Conservation (phyloP, 2,797 vertebrate genomes). For the Cirrhinus mrigala region DNA sequence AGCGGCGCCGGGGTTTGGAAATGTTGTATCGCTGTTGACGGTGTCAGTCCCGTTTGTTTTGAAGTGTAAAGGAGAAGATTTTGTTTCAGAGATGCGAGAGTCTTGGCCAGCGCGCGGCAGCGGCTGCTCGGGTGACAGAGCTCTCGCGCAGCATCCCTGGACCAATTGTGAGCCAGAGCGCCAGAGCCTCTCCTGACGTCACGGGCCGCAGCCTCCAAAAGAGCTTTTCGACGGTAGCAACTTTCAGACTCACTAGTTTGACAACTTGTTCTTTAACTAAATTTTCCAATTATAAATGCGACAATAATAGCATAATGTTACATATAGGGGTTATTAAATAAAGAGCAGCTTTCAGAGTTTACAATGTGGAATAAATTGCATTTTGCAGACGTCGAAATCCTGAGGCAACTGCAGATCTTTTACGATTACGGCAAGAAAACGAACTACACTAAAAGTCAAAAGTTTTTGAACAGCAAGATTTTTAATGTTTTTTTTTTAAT, state of each 20-base stretch:
- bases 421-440: neutral
- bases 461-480: too few relatives aligned
- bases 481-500: too few relatives aligned
- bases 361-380: neutral
- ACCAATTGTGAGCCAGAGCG: conserved; percentile 57
- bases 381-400: neutral
- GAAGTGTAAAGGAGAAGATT: conserved; percentile 10
- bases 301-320: neutral
- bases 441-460: too few relatives aligned
- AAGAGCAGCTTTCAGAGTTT: neutral
- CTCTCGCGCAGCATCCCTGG: conserved; percentile 54
- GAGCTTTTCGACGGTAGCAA: conserved; percentile 18
- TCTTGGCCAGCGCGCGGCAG: conserved; percentile 35
- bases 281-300: neutral
- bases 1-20: neutral
- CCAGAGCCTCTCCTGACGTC: conserved; percentile 51
- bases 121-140: conserved; percentile 35
- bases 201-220: conserved; percentile 43
- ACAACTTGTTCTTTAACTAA: neutral
- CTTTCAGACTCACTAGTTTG: conserved; percentile 1
- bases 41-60: conserved; percentile 42
- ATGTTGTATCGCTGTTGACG: neutral
- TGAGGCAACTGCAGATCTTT: neutral
- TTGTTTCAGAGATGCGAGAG: conserved; percentile 43
- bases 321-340: neutral